Evolutionary conservation across 2,888 invertebrate genomes (phyloP).

Genomic region (Cotesia congregata): DNA sequence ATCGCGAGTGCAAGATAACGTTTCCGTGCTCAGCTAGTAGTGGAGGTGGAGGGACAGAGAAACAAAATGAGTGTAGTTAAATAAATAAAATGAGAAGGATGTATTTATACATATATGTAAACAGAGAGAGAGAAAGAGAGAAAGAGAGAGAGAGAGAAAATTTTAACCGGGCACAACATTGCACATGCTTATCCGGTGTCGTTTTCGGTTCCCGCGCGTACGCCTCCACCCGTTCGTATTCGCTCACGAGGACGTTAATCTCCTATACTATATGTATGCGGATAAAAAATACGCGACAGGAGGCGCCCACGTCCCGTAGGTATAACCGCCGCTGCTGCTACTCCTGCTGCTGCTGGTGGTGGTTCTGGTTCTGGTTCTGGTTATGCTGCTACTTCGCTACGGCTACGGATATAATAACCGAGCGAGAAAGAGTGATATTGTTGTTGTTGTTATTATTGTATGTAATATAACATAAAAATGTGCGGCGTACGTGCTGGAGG

Average conservation of each 20-base stretch:
- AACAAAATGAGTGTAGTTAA: conserved; percentile 34
- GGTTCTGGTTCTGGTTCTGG: neutral
- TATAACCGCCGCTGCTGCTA: conserved; percentile 21
- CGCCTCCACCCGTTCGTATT: conserved; percentile 24
- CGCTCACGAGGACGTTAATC: conserved; percentile 39
- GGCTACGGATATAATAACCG: conserved; percentile 13
- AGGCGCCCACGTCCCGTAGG: conserved; percentile 42
- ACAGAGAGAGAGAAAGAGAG: conserved; percentile 34
- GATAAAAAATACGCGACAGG: conserved; percentile 40
- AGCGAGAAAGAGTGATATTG: conserved; percentile 5
- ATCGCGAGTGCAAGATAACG: conserved; percentile 28
- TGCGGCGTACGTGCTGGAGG: neutral
- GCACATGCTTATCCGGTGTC: conserved; percentile 32
- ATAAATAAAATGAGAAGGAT: conserved; percentile 15
- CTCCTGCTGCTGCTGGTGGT: neutral
- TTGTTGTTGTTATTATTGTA: neutral
- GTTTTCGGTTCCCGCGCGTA: conserved; percentile 32
- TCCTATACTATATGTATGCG: conserved; percentile 28
- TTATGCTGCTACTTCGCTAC: neutral
- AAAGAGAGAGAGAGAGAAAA: conserved; percentile 24
- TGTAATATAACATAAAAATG: neutral
- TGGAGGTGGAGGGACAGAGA: conserved; percentile 36
- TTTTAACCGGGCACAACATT: conserved; percentile 22
- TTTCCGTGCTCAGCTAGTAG: conserved; percentile 18
- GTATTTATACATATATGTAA: conserved; percentile 17